Percentiles rank a stretch among this genome's conserved stretches.
Conservation (phyloP, 1,140 invertebrate species). For the Bombus ignitus region DNA sequence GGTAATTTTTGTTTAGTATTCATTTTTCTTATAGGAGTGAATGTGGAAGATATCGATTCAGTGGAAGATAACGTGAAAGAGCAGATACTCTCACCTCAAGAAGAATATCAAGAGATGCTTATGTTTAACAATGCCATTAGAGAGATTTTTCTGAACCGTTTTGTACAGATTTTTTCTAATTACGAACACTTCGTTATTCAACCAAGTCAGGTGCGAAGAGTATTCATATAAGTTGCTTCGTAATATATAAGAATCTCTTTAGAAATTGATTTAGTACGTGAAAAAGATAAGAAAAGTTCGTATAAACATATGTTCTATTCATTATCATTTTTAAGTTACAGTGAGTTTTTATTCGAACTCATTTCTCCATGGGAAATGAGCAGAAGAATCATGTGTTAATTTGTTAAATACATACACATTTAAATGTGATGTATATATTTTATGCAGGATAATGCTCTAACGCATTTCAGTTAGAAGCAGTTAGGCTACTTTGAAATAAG, state of each 20-base stretch:
- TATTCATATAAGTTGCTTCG: not conserved
- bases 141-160: constrained; percentile 97
- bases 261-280: not conserved
- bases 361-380: no score
- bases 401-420: no score
- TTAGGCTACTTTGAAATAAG: no score
- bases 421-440: no score
- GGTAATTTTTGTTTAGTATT: not conserved
- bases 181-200: constrained; percentile 99
- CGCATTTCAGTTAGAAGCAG: no score
- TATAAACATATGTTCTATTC: not conserved
- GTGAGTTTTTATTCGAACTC: no score
- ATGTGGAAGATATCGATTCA: constrained; percentile 84
- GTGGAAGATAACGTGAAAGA: constrained; percentile 84
- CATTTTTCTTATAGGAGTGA: constrained; percentile 80
- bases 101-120: constrained; percentile 92
- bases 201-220: constrained; percentile 88
- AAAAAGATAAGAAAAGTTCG: not conserved
- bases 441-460: no score
- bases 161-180: constrained; percentile 96
- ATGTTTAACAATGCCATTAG: constrained; percentile 95
- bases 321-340: no score
- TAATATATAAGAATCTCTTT: not conserved
- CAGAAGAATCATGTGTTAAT: no score
- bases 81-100: constrained; percentile 85